phyloP scores from a whole-genome alignment of 2,113 vertebrate species.

The Eulemur macaco region DNA sequence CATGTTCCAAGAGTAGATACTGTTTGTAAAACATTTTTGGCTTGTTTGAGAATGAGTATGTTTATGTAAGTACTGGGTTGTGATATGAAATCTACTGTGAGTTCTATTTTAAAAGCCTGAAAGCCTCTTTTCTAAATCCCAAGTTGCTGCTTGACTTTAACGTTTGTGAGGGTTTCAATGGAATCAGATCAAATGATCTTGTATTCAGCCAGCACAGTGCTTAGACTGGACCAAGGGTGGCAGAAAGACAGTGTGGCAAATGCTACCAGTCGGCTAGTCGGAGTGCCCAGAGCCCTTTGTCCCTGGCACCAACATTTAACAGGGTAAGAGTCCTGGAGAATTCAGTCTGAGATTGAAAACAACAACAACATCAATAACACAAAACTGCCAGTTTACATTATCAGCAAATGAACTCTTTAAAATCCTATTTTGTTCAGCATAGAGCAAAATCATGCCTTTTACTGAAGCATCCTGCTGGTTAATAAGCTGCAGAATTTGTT shows the following conservation, averaged over 20 bases:
- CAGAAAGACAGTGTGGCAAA: not conserved
- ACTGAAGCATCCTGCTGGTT: not conserved
- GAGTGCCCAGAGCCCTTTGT: not conserved
- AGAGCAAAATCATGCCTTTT: not conserved
- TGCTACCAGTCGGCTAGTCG: not conserved
- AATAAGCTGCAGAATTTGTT: not conserved
- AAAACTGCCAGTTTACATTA: not conserved
- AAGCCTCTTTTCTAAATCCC: slow-evolving; percentile 15
- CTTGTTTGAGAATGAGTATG: not conserved
- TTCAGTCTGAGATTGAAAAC: not conserved
- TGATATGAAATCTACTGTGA: not conserved
- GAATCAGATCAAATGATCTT: not conserved
- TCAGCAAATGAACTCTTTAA: not conserved
- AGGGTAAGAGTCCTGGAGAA: not conserved
- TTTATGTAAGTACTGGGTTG: not conserved
- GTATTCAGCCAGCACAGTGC: not conserved
- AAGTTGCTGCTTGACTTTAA: not conserved
- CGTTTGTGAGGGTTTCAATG: not conserved
- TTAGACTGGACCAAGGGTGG: not conserved
- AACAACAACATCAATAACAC: not conserved
- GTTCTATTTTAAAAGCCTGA: not conserved
- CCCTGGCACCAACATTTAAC: not conserved
- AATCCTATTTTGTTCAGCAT: not conserved
- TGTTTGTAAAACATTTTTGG: not conserved
- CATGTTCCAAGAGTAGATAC: not conserved